Base-by-base conservation (phyloP, 1,140 invertebrate species). In the Euwallacea similis region DNA sequence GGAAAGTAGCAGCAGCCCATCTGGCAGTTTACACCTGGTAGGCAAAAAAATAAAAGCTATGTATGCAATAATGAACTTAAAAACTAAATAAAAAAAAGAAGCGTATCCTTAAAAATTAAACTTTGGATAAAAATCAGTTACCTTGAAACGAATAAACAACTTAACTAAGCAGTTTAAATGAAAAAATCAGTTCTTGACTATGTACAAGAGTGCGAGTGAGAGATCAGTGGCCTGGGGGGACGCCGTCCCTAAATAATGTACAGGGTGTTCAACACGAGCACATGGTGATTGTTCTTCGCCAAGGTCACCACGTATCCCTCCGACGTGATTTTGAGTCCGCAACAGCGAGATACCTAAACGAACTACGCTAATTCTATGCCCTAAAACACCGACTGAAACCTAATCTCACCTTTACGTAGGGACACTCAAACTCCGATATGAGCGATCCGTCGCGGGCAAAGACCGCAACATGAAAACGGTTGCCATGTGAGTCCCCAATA, bases 231-330 rank as follows among this genome's bases (percentile, higher is more conserved):
- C 46, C 63, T 68, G 15, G 47, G 64, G 16, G 63, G 56, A 55
- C 60, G 71, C 58, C 65, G 64, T 60, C 70, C 70, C 75, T 89
- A 93, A 82, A 92, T 88, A 86, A 97, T 94, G 86, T 95, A 96
- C 76, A 97, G 88, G 53, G 95, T 97, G 86, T 98, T 96, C 78
- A 98, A 87, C 77, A 98, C 93, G 81, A 98, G 88, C 76, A 98
- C 95, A 84, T 98, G 95, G 85, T 98, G 96, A 86, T 98, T 98
- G 87, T 98, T 98, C 86, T 98, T 98, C 78, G 96, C 96, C 82
- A 98, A 85, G 63, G 96, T 98, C 74, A 98, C 95, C 73, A 98
- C 91, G 84, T 96, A 96, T 65, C 96, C 96, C 85, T 97, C 95
- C 6, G 93, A 94, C 54, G 96, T 98, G 76, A 98, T 96, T 85